Base-by-base conservation (phyloP, 2,797 vertebrate species). In the Anisognathus igniventris region DNA sequence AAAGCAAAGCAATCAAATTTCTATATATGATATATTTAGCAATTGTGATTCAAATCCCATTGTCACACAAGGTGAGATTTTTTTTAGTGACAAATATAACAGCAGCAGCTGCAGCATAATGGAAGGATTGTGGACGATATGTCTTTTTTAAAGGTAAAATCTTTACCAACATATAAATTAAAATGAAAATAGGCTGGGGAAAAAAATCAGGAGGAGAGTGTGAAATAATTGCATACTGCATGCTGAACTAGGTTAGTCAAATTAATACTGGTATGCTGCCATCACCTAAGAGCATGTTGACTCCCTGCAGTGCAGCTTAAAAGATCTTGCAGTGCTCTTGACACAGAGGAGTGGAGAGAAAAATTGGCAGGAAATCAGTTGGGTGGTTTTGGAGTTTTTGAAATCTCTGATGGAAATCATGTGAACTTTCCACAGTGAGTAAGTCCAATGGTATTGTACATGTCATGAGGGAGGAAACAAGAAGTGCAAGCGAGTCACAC, bases 121-220 rank as follows among this genome's bases (percentile, higher is more conserved):
- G 54, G 84, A 96, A 85, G 77, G 53, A 85, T 95, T 93, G 79
- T 92, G 77, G 78, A 68, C 92, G 88, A 91, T 44, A 77, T 92
- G 61, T 94, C 94, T 93, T 97, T 96, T 97, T 88, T 94, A 48
- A 87, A 84, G 85, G 62, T 44, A 95, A 93, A 96, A 91, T 95
- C 93, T 93, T 97, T 96, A 97, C 72, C 82, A 92, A 81, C 91
- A 79, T 71, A 90, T 86, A 86, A 94, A 96, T 92, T 95, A 94
- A 80, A 78, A 79, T 72, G 28, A 88, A 95, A 90, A 90, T 86
- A 95, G 89, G 78, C 93, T 95, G 91, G 61, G 42, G 88, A 91
- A 94, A 84, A 84, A 80, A 50, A 14, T 90, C 84, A 81, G 86
- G 74, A 90, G 85, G 71, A 93, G 44, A 67, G 61, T 78, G 71